Evolutionary conservation across 2,113 vertebrate genomes (phyloP), one percentile per base, ranked within the genome.

Genomic region (Monopterus albus): DNA sequence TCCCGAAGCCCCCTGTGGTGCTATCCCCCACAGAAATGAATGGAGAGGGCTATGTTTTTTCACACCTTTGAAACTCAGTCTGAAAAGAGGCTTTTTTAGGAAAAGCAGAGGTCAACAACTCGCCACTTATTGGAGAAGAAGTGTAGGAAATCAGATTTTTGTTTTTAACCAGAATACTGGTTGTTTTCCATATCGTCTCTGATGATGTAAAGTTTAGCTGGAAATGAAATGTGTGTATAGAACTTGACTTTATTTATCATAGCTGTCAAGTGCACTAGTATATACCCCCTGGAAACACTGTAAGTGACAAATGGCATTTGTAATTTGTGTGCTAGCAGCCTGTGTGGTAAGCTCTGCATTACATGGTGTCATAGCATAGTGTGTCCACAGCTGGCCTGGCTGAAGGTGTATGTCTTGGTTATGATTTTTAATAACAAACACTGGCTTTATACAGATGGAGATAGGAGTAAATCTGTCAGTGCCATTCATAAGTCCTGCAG

Each of bases 391-490:
- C 76, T 89, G 87, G 81, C 81, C 46, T 6, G 26, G 18, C 35
- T 76, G 72, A 72, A 89, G 89, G 91, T 89, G 77, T 88, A 89
- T 88, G 79, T 72, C 74, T 89, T 78, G 57, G 61, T 87, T 91
- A 88, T 85, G 87, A 90, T 92, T 90, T 87, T 90, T 73, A 89
- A 89, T 90, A 92, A 92, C 92, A 93, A 93, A 91, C 84, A 85
- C 60, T 73, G 73, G 79, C 64, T 75, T 81, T 89, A 89, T 85
- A 58, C 85, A 84, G 84, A 88, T 68, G 56, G 84, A 88, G 81
- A 84, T 69, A 6, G 75, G 82, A 81, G 86, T 94, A 92, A 94
- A 93, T 94, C 92, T 94, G 91, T 94, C 91, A 92, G 81, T 89
- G 78, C 79, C 88, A 81, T 89, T 91, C 83, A 89, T 79, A 85